These are phyloP conservation scores for Callipepla californica DNA, from an alignment of 2,113 vertebrate genomes.

Conservation along the genomic window DNA sequence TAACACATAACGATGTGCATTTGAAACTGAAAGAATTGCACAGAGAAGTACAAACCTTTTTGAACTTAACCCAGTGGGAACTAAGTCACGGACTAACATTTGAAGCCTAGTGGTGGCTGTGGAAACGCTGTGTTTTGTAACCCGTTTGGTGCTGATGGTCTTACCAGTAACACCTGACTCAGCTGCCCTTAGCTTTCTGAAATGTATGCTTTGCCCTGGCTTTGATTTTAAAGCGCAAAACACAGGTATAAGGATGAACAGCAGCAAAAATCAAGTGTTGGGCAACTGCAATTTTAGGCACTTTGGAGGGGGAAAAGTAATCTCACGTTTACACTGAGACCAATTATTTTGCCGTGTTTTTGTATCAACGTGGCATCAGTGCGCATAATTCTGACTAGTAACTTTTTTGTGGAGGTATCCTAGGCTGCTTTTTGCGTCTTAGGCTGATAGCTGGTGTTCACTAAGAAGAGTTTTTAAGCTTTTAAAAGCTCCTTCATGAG, in stretches of 20 bases:
- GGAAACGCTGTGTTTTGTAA: slow-evolving; percentile 1
- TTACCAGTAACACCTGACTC: slow-evolving; percentile 27
- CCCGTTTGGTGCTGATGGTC: slow-evolving; percentile 10
- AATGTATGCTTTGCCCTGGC: neutral
- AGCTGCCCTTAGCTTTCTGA: neutral
- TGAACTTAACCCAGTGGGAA: neutral
- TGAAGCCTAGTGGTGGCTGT: neutral
- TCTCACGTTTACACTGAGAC: neutral
- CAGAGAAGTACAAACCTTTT: neutral
- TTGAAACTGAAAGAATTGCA: slow-evolving; percentile 16
- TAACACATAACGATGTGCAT: neutral
- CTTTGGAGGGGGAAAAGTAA: neutral
- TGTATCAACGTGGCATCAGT: neutral
- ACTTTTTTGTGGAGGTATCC: neutral
- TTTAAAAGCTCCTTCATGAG: neutral
- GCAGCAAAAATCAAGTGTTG: neutral
- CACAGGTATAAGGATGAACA: neutral
- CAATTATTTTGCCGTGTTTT: neutral
- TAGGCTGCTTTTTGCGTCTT: neutral
- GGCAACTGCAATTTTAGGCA: neutral
- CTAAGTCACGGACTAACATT: neutral
- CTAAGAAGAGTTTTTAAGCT: neutral
- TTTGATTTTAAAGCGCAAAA: neutral
- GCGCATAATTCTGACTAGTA: neutral
- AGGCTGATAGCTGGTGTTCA: neutral